A percentile compares a stretch with the other conserved stretches of the same genome.
phyloP scores from a whole-genome alignment of 2,797 vertebrate species.

The Macrochelys suwanniensis region DNA sequence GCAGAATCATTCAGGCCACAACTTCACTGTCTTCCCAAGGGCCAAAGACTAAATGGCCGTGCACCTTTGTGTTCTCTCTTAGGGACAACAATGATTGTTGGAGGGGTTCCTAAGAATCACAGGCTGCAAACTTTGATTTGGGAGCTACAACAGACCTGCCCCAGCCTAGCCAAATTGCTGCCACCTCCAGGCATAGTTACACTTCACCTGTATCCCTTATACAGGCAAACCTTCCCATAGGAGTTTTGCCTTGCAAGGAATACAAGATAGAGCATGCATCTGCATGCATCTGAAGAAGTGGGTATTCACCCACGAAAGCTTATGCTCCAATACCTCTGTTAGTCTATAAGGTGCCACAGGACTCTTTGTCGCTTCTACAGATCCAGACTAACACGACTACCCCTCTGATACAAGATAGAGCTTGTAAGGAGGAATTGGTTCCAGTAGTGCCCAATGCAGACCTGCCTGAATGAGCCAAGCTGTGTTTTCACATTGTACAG shows the following conservation, averaged over 20 bases:
- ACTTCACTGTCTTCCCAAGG: rapidly evolving
- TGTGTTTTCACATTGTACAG: conserved; percentile 8
- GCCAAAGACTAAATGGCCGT: background rate
- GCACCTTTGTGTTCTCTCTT: background rate
- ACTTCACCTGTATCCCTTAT: rapidly evolving
- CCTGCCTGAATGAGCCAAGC: background rate
- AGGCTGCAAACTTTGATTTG: background rate
- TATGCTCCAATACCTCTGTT: too few species aligned
- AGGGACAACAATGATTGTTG: background rate
- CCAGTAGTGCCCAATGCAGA: rapidly evolving
- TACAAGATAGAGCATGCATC: background rate
- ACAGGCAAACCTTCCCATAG: rapidly evolving
- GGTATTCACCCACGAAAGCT: too few species aligned
- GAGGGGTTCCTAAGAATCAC: background rate
- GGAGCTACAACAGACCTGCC: background rate
- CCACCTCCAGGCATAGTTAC: background rate
- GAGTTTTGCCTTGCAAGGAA: background rate
- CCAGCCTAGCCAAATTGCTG: rapidly evolving
- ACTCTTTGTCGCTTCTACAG: too few species aligned
- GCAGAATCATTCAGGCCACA: rapidly evolving
- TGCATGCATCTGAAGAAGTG: too few species aligned
- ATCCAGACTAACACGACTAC: too few species aligned
- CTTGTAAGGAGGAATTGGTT: rapidly evolving
- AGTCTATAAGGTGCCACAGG: too few species aligned
- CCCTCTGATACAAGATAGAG: background rate